phyloP scores from a whole-genome alignment of 2,888 invertebrate genomes.

The Crossocerus cetratus region DNA sequence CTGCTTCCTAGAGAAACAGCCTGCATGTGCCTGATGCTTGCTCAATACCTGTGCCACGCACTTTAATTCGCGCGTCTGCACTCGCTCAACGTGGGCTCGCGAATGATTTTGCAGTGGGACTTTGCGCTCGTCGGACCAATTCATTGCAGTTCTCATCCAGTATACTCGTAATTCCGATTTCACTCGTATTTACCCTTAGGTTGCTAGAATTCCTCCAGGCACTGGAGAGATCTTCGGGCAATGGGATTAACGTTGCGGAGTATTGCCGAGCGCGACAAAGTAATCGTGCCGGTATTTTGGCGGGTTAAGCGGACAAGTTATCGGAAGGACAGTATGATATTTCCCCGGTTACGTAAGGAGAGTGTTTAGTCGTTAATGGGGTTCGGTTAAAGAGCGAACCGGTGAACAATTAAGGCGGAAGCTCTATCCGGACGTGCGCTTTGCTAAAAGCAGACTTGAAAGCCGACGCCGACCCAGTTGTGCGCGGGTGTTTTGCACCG shows the following conservation, averaged over 20 bases:
- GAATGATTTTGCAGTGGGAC: slow-evolving; percentile 13
- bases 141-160: too few species aligned
- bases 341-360: not conserved
- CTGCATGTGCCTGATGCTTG: slow-evolving; percentile 14
- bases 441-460: slow-evolving; percentile 28
- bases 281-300: not conserved
- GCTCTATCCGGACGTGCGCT: not conserved
- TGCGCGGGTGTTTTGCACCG: not conserved
- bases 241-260: too few species aligned
- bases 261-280: slow-evolving; percentile 5
- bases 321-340: too few species aligned
- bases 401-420: slow-evolving; percentile 4
- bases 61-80: not conserved
- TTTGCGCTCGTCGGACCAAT: slow-evolving; percentile 38
- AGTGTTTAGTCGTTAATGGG: not conserved
- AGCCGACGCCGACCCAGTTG: slow-evolving; percentile 42
- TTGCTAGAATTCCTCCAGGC: too few species aligned
- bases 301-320: not conserved
- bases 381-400: not conserved
- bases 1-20: too few species aligned
- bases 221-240: too few species aligned
- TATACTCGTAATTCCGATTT: too few species aligned
- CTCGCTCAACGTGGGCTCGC: too few species aligned
- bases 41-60: not conserved
- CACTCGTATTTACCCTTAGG: too few species aligned